Evolutionary conservation across 2,888 invertebrate genomes (phyloP), one percentile per base, ranked within the genome.

Genomic region (Parnassius mnemosyne): DNA sequence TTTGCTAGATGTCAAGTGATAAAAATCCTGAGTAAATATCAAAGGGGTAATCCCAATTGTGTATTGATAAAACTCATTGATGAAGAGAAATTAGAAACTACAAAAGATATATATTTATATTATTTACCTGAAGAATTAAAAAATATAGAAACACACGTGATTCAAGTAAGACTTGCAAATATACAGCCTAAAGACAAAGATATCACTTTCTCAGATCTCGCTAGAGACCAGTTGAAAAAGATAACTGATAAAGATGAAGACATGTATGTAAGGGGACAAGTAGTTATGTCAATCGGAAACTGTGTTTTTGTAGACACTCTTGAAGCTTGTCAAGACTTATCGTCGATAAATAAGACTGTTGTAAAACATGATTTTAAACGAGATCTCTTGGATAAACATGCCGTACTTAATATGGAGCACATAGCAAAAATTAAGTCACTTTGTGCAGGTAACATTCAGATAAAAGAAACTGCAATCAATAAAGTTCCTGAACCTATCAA

Each of bases 281-380:
- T 95, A 47, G 77, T 82, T 9, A 76, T 94, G 66, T 93, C 94
- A 56, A 73, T 95, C 42, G 93, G 93, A 0, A 92, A 94, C 65
- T 92, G 92, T 1, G 75, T 96, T 47, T 95, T 95, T 91, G 84
- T 96, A 1, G 92, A 94, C 59, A 93, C 94, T 3, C 76, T 95
- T 49, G 92, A 93, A 73, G 87, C 92, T 42, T 92, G 93, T 64
- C 92, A 93, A 66, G 87, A 92, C 63, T 79, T 95, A 25, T 77
- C 85, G 0, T 81, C 89, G 3, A 68, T 87, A 2, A 89, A 92
- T 34, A 86, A 92, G 70, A 80, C 84, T 0, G 90, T 94, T 5
- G 89, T 93, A 3, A 92, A 91, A 66, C 81, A 91, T 43, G 92
- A 93, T 69, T 80, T 95, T 11, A 92, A 92, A 66, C 80, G 84